Percentiles rank a stretch among this genome's conserved stretches.
phyloP scores from a whole-genome alignment of 30 jellyfish, hydroid and myxozoan genomes.

The Chrysaora quinquecirrha region DNA sequence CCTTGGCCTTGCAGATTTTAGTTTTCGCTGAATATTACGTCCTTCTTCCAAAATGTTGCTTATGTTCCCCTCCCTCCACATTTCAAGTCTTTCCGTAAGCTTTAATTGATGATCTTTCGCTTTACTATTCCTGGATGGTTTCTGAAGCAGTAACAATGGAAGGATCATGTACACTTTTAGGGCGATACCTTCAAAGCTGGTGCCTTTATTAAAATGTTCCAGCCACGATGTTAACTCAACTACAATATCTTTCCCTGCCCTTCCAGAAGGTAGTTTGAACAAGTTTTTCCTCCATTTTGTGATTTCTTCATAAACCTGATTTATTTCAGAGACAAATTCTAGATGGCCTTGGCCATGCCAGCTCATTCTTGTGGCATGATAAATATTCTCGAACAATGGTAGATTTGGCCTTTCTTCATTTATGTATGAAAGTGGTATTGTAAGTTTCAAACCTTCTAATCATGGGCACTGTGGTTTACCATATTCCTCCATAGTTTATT shows the following conservation, averaged over 20 bases:
- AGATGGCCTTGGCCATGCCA: too few species aligned
- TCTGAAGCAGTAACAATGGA: slow-evolving; percentile 2
- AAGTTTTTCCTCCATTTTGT: slow-evolving; percentile 3
- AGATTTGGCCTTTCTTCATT: too few species aligned
- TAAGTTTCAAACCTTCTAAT: too few species aligned
- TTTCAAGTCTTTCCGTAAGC: neutral
- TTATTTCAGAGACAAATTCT: neutral
- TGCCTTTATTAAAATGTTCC: neutral
- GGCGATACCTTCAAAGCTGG: neutral
- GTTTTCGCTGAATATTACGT: neutral
- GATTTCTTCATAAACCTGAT: neutral
- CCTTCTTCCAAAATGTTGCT: neutral
- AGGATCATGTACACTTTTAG: slow-evolving; percentile 3
- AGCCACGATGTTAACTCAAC: slow-evolving; percentile 10
- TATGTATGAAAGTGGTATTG: too few species aligned
- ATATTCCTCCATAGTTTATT: too few species aligned
- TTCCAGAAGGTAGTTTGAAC: slow-evolving; percentile 6
- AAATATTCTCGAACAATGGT: too few species aligned
- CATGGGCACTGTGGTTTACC: too few species aligned
- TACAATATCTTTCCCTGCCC: slow-evolving; percentile 1
- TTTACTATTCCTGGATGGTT: slow-evolving; percentile 1
- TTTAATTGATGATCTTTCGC: neutral
- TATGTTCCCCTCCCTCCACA: neutral
- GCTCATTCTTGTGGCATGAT: too few species aligned
- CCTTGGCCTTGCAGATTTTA: neutral